Conservation (phyloP, 2,113 vertebrate species). For the zebrafish (Danio rerio) region DNA sequence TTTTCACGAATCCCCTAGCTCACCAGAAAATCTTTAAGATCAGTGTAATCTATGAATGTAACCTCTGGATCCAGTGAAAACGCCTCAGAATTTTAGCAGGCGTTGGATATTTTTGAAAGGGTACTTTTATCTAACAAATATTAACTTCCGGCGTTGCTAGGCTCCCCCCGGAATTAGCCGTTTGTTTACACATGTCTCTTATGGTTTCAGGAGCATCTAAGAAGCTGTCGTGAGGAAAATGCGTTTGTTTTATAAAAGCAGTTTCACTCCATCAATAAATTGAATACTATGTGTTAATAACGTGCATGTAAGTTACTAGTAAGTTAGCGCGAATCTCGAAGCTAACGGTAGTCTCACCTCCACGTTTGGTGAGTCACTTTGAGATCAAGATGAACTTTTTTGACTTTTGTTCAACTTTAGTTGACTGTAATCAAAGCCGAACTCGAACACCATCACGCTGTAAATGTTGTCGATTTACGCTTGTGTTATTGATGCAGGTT, state of each 20-base stretch:
- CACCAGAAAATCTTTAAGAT: too few species aligned
- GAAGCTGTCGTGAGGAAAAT: not conserved
- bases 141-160: constrained; percentile 40
- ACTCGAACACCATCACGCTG: not conserved
- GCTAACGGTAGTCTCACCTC: not conserved
- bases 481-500: constrained; percentile 12
- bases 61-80: not conserved
- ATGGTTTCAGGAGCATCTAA: not conserved
- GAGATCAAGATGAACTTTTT: not conserved
- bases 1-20: too few species aligned
- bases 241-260: not conserved
- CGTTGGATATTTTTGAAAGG: not conserved
- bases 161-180: constrained; percentile 32
- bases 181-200: constrained; percentile 43
- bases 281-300: not conserved
- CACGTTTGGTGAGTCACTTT: not conserved
- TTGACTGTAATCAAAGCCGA: not conserved
- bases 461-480: not conserved
- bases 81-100: not conserved
- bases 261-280: not conserved
- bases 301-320: not conserved
- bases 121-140: constrained; percentile 40
- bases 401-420: not conserved
- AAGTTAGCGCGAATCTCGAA: not conserved
- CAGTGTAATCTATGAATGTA: too few species aligned